phyloP scores from a whole-genome alignment of 1,140 invertebrate species.

The Drosophila saltans region DNA sequence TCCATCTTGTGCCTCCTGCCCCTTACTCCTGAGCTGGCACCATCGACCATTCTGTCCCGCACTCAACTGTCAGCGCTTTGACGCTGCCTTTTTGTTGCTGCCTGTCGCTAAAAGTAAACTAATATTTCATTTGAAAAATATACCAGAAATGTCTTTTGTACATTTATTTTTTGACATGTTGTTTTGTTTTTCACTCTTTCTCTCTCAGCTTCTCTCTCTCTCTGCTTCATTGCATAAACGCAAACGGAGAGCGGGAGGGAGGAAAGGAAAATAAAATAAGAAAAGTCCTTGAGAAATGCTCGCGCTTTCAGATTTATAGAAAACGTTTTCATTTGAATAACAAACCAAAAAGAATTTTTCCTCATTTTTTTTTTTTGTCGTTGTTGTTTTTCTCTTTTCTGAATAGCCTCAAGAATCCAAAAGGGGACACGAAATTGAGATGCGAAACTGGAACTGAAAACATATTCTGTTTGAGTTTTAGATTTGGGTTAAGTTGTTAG shows the following conservation, averaged over 20 bases:
- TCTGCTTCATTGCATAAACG: slow-evolving; percentile 68
- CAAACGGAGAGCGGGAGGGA: slow-evolving; percentile 30
- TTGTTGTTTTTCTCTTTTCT: slow-evolving; percentile 8
- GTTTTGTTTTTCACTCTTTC: slow-evolving; percentile 69
- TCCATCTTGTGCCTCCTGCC: not conserved
- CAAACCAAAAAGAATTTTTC: slow-evolving; percentile 62
- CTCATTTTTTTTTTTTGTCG: not conserved
- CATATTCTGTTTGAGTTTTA: slow-evolving; percentile 13
- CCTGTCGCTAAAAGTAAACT: slow-evolving; percentile 75
- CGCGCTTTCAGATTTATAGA: slow-evolving; percentile 57
- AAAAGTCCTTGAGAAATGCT: slow-evolving; percentile 65
- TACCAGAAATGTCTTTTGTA: slow-evolving; percentile 78
- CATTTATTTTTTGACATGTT: slow-evolving; percentile 80
- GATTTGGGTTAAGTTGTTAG: slow-evolving; percentile 7
- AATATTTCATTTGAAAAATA: slow-evolving; percentile 81
- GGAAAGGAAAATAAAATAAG: slow-evolving; percentile 25
- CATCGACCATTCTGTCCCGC: slow-evolving; percentile 1
- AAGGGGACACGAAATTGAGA: slow-evolving; percentile 16
- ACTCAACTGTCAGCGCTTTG: slow-evolving; percentile 69
- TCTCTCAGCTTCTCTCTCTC: slow-evolving; percentile 1
- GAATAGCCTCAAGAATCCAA: slow-evolving; percentile 7
- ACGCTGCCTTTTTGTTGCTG: slow-evolving; percentile 53
- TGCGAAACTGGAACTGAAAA: slow-evolving; percentile 15
- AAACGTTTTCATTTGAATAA: slow-evolving; percentile 75
- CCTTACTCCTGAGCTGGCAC: not conserved